Percentiles rank a stretch among this genome's conserved stretches.
Conservation (phyloP, 2,888 invertebrate genomes). For the Apomyelois bistriatella region DNA sequence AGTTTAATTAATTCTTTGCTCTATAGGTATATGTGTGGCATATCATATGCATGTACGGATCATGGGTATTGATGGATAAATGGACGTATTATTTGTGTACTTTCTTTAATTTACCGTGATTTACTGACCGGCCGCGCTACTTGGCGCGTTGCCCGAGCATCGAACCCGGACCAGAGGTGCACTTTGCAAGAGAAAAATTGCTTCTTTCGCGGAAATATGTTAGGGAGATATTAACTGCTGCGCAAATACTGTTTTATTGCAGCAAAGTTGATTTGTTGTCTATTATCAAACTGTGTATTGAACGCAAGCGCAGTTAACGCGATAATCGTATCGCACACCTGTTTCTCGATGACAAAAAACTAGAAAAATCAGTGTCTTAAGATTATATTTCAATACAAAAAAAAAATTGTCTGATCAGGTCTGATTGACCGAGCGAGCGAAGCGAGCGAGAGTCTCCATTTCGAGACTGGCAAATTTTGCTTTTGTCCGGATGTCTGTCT, state of each 20-base stretch:
- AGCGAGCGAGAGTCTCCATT: too few relatives aligned
- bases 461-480: too few relatives aligned
- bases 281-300: neutral
- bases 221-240: slow-evolving; percentile 23
- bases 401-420: too few relatives aligned
- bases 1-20: too few relatives aligned
- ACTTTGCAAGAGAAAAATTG: slow-evolving; percentile 60
- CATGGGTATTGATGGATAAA: too few relatives aligned
- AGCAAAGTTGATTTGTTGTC: slow-evolving; percentile 18
- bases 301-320: too few relatives aligned
- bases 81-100: neutral
- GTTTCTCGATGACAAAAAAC: too few relatives aligned
- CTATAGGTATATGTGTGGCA: neutral
- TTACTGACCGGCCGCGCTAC: slow-evolving; percentile 59
- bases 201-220: slow-evolving; percentile 41
- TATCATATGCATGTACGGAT: neutral
- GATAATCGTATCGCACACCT: too few relatives aligned
- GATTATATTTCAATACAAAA: too few relatives aligned
- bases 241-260: slow-evolving; percentile 20
- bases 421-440: too few relatives aligned
- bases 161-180: slow-evolving; percentile 53
- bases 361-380: too few relatives aligned
- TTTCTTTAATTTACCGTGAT: slow-evolving; percentile 17
- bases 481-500: too few relatives aligned
- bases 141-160: slow-evolving; percentile 66